These are phyloP conservation scores for Baryphthengus martii DNA, from an alignment of 2,113 vertebrate species.

Conservation along the genomic window DNA sequence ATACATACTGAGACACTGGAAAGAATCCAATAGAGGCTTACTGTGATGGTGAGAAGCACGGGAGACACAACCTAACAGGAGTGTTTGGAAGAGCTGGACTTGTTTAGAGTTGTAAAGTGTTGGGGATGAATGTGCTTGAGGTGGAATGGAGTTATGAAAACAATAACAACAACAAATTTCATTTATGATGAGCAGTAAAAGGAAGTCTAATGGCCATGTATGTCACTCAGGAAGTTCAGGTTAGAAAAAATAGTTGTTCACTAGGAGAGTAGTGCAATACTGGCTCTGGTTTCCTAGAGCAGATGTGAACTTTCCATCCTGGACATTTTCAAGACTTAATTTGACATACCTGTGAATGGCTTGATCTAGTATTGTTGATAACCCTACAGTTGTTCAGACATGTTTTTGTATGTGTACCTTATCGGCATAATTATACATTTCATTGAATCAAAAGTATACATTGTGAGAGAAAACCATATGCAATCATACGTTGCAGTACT, in stretches of 20 bases:
- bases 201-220: background rate
- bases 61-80: background rate
- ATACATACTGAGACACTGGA: background rate
- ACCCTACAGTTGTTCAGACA: background rate
- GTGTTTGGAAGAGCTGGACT: background rate
- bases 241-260: background rate
- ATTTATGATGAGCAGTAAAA: background rate
- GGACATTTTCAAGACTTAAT: background rate
- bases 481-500: background rate
- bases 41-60: background rate
- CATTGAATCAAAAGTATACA: background rate
- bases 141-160: background rate
- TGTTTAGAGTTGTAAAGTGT: background rate
- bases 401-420: background rate
- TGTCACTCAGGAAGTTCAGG: background rate
- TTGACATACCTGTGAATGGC: background rate
- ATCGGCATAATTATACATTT: background rate
- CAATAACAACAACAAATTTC: background rate
- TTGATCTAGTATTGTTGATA: background rate
- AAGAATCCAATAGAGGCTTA: background rate
- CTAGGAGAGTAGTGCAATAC: too few species aligned
- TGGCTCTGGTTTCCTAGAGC: background rate
- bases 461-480: background rate
- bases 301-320: background rate
- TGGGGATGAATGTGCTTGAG: fast-evolving